phyloP scores from a whole-genome alignment of 2,113 vertebrate genomes.

The Erythrolamprus reginae region DNA sequence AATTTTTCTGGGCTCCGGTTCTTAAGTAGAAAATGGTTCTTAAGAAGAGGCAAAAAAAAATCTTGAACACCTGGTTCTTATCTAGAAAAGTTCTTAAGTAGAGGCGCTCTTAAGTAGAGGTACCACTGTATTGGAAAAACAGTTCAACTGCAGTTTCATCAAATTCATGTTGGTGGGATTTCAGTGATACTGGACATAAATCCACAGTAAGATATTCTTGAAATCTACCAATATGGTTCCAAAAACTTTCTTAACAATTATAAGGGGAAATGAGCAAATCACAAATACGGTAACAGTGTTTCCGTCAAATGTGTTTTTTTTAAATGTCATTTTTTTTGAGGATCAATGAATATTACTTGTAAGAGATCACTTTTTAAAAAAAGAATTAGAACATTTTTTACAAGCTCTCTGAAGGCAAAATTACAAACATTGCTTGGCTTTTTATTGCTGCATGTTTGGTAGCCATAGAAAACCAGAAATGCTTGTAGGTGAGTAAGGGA shows the following conservation, averaged over 20 bases:
- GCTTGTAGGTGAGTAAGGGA: neutral
- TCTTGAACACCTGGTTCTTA: no score
- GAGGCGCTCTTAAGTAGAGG: no score
- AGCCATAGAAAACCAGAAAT: neutral
- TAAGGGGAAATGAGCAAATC: neutral
- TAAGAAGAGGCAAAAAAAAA: no score
- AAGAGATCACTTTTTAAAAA: neutral
- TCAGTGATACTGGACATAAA: neutral
- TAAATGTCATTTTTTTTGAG: neutral
- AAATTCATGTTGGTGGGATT: neutral
- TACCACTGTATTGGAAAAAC: neutral
- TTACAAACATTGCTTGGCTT: neutral
- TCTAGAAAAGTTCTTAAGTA: no score
- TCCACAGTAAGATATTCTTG: neutral
- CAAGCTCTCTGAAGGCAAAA: neutral
- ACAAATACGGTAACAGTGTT: no score
- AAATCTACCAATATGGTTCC: neutral
- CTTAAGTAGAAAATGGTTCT: no score
- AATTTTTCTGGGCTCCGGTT: no score
- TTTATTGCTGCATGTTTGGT: neutral
- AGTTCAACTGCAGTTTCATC: neutral
- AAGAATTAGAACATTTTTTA: neutral
- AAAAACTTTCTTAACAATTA: neutral
- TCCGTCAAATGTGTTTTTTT: neutral
- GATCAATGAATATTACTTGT: neutral